Base-by-base conservation (phyloP, 2,888 invertebrate species). In the Portevinia maculata region DNA sequence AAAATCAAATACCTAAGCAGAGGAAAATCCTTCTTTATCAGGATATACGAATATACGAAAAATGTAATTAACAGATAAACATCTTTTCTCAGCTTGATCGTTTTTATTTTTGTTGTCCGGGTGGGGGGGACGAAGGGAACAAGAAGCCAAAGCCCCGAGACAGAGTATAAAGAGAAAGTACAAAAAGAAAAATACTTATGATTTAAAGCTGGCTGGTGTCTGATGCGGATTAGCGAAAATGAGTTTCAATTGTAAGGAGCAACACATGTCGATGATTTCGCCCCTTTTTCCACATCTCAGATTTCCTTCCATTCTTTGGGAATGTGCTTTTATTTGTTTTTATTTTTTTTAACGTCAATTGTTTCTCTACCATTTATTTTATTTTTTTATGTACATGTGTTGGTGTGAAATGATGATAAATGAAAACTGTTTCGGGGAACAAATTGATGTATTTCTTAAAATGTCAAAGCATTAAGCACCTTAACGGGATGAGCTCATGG, bases 21-120 rank as follows among this genome's bases (percentile, higher is more conserved):
- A 37, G 55, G 41, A 55, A 64, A 62, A 64, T 48, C 53, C 73
- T 0, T 32, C 48, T 55, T 74, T 74, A 65, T 74, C 62, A 74
- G 64, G 64, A 74, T 64, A 74, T 74, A 64, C 64, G 64, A 74
- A 74, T 64, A 74, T 74, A 64, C 64, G 64, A 74, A 74, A 74
- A 74, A 74, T 74, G 73, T 74, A 74, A 74, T 74, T 74, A 74
- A 74, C 73, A 74, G 73, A 74, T 74, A 74, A 74, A 74, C 73
- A 74, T 74, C 73, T 74, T 41, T 57, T 48, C 64, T 57, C 24
- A 62, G 55, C 64, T 74, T 39, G 73, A 74, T 74, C 73, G 64
- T 19, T 57, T 64, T 37, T 8, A 6, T 24, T 11, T 19, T 9
- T 8, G 15, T 15, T 34, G 19, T 8, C 19, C n/a, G n/a, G n/a